Conservation (phyloP, 30 jellyfish, hydroid and myxozoan species). For the Chironex yamaguchii region DNA sequence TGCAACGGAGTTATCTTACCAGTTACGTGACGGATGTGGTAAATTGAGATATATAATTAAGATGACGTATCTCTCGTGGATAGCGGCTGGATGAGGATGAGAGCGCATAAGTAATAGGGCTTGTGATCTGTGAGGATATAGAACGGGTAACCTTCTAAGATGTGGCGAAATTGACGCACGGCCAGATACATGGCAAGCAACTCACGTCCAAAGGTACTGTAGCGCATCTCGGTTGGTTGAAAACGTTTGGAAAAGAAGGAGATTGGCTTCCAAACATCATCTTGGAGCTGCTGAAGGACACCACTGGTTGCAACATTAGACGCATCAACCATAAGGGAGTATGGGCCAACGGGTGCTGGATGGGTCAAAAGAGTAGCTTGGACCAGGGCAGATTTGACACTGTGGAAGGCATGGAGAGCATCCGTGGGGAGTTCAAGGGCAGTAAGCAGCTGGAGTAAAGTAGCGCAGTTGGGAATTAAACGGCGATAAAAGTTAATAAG, state of each 20-base stretch:
- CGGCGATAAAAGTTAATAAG: not conserved
- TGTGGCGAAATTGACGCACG: not conserved
- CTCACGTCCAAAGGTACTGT: not conserved
- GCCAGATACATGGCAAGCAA: not conserved
- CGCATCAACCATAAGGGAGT: not conserved
- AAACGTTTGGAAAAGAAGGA: not conserved
- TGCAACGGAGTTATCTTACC: not conserved
- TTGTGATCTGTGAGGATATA: not conserved
- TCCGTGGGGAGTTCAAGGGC: not conserved
- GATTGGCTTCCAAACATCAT: not conserved
- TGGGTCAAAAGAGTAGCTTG: not conserved
- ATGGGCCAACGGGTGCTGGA: not conserved
- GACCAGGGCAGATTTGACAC: not conserved
- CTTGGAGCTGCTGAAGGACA: not conserved
- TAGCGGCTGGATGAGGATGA: not conserved
- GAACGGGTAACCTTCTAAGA: not conserved
- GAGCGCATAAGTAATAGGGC: not conserved
- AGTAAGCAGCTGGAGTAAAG: not conserved
- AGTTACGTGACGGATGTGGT: not conserved
- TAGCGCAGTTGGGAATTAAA: not conserved
- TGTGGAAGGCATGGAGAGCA: not conserved
- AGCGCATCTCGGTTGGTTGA: not conserved
- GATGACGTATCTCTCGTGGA: not conserved
- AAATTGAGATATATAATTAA: not conserved
- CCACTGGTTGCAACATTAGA: not conserved